Conservation (phyloP, 1,140 invertebrate genomes). For the Solen grandis region DNA sequence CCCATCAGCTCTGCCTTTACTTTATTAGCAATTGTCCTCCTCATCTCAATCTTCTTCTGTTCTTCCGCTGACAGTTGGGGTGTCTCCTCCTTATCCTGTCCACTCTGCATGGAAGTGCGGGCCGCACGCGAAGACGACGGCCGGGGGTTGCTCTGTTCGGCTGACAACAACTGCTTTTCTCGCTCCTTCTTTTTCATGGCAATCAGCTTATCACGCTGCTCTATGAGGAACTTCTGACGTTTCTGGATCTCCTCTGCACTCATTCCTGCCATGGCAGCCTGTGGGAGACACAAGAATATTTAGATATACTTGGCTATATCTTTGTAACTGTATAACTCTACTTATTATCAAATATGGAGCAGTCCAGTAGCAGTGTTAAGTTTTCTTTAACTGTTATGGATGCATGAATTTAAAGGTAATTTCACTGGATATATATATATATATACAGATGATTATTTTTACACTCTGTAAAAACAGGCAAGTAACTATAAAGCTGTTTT, state of each 20-base stretch:
- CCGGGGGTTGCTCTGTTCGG: constrained; percentile 77
- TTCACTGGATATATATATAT: too few species aligned
- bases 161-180: constrained; percentile 85
- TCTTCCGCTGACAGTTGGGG: constrained; percentile 60
- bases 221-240: constrained; percentile 90
- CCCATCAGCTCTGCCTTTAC: constrained; percentile 90
- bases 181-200: constrained; percentile 92
- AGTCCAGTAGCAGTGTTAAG: too few species aligned
- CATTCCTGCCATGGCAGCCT: constrained; percentile 73
- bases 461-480: too few species aligned
- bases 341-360: too few species aligned
- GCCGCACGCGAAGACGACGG: constrained; percentile 88
- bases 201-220: constrained; percentile 93
- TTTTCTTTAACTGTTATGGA: too few species aligned
- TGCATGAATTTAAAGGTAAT: too few species aligned
- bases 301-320: too few species aligned
- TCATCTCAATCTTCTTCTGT: constrained; percentile 86
- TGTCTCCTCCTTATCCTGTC: constrained; percentile 72
- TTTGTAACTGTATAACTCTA: too few species aligned
- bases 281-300: too few species aligned
- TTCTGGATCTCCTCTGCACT: constrained; percentile 87
- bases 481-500: too few species aligned
- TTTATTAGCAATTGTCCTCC: constrained; percentile 90
- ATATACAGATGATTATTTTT: too few species aligned
- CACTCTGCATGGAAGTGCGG: constrained; percentile 82